Percentiles rank a stretch among this genome's conserved stretches.
Conservation (phyloP, 2,888 invertebrate species). For the Neoaliturus tenellus region DNA sequence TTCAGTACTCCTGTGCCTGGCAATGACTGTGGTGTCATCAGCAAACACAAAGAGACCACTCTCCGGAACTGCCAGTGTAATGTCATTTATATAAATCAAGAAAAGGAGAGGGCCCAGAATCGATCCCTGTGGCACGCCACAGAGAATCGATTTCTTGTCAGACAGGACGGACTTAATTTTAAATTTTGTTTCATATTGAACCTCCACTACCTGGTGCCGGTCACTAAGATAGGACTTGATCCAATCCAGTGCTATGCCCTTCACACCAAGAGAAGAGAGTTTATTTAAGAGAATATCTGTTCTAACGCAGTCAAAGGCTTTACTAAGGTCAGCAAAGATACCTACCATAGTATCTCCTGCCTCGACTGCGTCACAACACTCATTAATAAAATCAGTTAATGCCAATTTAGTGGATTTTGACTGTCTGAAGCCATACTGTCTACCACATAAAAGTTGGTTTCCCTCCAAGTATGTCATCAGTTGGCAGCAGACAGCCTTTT, state of each 20-base stretch:
- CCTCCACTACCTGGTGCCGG: background rate
- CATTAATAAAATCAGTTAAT: background rate
- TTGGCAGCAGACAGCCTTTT: constrained; percentile 25
- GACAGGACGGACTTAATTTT: constrained; percentile 9
- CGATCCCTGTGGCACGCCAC: constrained; percentile 11
- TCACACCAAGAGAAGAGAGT: background rate
- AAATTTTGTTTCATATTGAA: background rate
- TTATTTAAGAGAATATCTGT: background rate
- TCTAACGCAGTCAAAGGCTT: background rate
- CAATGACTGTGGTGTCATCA: background rate
- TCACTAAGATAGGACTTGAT: background rate
- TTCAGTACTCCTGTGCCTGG: background rate
- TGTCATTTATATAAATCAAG: background rate
- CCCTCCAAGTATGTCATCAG: background rate
- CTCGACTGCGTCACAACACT: background rate
- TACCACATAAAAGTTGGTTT: background rate
- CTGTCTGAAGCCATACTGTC: constrained; percentile 17
- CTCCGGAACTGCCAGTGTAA: background rate
- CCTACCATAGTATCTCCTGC: constrained; percentile 3
- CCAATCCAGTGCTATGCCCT: background rate
- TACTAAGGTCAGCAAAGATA: background rate
- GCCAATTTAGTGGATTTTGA: constrained; percentile 3
- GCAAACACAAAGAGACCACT: constrained; percentile 23
- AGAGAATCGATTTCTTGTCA: background rate
- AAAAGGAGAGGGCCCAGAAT: constrained; percentile 1